These are phyloP conservation scores for Iselma pallidipennis DNA, from an alignment of 2,888 invertebrate genomes.

Conservation along the genomic window DNA sequence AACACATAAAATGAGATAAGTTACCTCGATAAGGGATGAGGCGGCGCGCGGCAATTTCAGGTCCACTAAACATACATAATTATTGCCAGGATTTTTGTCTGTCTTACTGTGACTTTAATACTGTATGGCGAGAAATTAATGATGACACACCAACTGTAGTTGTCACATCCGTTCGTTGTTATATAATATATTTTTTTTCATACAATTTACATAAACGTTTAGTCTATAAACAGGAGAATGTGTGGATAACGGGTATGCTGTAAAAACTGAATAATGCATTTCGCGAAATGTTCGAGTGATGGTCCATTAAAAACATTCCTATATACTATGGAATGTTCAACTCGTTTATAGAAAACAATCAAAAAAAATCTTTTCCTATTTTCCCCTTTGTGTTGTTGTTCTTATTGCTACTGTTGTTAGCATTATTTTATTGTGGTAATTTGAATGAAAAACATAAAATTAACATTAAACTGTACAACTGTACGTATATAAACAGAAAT, in stretches of 20 bases:
- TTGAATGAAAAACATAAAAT: no score
- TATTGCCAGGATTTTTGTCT: constrained; percentile 3
- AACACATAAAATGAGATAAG: constrained; percentile 23
- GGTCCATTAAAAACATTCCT: constrained; percentile 12
- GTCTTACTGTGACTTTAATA: not conserved
- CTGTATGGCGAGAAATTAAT: constrained; percentile 1
- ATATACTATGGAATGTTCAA: not conserved
- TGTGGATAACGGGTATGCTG: constrained; percentile 2
- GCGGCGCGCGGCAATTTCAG: constrained; percentile 11
- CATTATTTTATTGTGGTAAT: no score
- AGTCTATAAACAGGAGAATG: constrained; percentile 11
- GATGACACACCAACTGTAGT: not conserved
- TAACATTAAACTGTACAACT: no score
- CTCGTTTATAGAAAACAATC: no score
- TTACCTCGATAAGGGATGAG: constrained; percentile 13
- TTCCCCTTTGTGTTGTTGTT: no score
- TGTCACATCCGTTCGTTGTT: no score
- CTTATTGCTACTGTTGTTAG: no score
- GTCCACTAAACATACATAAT: constrained; percentile 18
- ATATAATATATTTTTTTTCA: constrained; percentile 3
- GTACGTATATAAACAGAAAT: no score
- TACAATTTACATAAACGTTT: constrained; percentile 13
- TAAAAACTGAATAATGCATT: constrained; percentile 13
- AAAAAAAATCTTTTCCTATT: no score
- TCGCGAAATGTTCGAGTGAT: constrained; percentile 5